phyloP scores from a whole-genome alignment of 1,140 invertebrate genomes.

The Capitella teleta region DNA sequence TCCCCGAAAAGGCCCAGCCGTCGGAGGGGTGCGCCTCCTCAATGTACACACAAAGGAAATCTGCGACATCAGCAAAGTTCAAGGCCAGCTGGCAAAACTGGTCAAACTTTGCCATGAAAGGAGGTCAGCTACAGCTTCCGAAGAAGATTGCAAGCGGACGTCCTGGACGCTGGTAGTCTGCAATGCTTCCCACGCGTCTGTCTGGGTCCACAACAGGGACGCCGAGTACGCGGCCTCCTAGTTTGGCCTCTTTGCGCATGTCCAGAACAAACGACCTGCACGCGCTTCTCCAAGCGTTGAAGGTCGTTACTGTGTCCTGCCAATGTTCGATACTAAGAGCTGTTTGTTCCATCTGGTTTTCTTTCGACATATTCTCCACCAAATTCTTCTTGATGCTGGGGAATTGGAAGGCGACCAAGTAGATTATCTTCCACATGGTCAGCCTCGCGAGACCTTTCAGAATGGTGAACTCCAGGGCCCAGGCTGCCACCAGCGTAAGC shows the following conservation, averaged over 20 bases:
- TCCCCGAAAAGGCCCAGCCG: slow-evolving; percentile 16
- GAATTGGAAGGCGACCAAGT: not conserved
- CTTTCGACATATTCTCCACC: not conserved
- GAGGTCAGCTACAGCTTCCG: slow-evolving; percentile 26
- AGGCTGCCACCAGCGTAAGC: too few relatives aligned
- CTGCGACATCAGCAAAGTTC: slow-evolving; percentile 14
- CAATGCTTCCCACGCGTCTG: slow-evolving; percentile 5
- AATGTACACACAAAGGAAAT: slow-evolving; percentile 23
- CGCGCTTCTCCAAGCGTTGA: not conserved
- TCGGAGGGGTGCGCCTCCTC: slow-evolving; percentile 23
- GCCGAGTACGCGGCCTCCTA: slow-evolving; percentile 2
- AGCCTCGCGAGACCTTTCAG: too few relatives aligned
- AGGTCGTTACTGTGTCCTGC: slow-evolving; percentile 1
- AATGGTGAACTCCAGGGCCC: too few relatives aligned
- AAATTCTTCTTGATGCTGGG: not conserved
- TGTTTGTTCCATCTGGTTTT: slow-evolving; percentile 3
- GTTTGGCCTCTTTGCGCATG: slow-evolving; percentile 1
- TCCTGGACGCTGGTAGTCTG: slow-evolving; percentile 13
- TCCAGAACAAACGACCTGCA: not conserved
- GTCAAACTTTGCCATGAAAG: slow-evolving; percentile 19
- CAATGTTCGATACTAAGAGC: not conserved
- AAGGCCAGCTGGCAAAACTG: slow-evolving; percentile 16
- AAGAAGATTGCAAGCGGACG: slow-evolving; percentile 22
- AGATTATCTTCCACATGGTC: not conserved
- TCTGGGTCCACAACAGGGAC: slow-evolving; percentile 1